phyloP scores from a whole-genome alignment of 2,888 invertebrate species.

The Caenorhabditis sp. region DNA sequence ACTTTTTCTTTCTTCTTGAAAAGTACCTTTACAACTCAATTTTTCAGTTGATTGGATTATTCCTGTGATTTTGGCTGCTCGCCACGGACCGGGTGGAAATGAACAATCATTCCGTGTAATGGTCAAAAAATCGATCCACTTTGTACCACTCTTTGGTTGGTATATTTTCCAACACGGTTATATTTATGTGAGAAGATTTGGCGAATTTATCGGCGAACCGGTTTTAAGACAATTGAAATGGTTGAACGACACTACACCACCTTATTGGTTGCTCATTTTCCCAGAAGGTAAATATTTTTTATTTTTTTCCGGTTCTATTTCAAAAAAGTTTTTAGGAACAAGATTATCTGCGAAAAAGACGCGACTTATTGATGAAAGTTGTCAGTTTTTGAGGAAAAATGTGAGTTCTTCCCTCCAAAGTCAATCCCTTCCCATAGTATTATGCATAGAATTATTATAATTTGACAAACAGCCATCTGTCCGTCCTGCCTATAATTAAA shows the following conservation, averaged over 20 bases:
- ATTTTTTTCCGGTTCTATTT: too few relatives aligned
- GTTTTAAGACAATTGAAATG: conserved; percentile 58
- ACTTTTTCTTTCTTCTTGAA: too few relatives aligned
- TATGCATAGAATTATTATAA: not conserved
- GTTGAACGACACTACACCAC: conserved; percentile 48
- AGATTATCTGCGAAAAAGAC: conserved; percentile 37
- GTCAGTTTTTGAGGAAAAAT: conserved; percentile 36
- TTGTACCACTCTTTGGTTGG: conserved; percentile 68
- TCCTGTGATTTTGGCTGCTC: conserved; percentile 61
- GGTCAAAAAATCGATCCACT: conserved; percentile 64
- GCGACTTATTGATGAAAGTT: conserved; percentile 47
- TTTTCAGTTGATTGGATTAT: conserved; percentile 65
- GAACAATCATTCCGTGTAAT: conserved; percentile 61
- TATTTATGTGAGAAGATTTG: conserved; percentile 67
- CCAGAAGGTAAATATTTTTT: conserved; percentile 66
- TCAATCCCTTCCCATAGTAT: too few relatives aligned
- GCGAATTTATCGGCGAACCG: conserved; percentile 56
- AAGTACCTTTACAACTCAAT: too few relatives aligned
- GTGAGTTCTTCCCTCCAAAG: conserved; percentile 10
- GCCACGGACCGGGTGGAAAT: conserved; percentile 52
- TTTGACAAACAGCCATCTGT: not conserved
- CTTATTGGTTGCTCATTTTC: conserved; percentile 66
- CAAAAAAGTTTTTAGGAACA: conserved; percentile 12
- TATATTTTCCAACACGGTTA: conserved; percentile 66
- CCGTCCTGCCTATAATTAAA: not conserved